Evolutionary conservation across 2,113 vertebrate species (phyloP), one percentile per base, ranked within the genome.

Genomic region (Chamaetylas fuelleborni): DNA sequence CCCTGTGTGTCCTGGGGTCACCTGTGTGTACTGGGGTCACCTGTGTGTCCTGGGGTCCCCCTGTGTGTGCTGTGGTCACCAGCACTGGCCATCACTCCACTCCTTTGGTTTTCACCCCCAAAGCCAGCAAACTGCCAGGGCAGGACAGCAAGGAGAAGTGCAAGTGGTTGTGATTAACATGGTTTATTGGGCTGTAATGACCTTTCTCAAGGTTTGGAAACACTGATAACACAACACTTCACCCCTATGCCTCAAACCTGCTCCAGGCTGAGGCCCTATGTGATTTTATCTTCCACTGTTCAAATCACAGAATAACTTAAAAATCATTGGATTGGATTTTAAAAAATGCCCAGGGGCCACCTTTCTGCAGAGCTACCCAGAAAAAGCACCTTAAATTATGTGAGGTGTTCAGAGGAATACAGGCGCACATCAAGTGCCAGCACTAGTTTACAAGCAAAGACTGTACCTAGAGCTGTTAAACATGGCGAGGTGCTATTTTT

Each of bases 21-120:
- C 38, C 38, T 40, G 38, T 40, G 38, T 40, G 38, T n/a, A n/a
- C n/a, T 36, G 36, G 36, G 36, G 36, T 36, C 36, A 36, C 36
- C 36, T 36, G 36, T 36, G 36, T 36, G 36, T 36, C 36, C 36
- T 36, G 36, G 36, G 36, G 36, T 36, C 36, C 36, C 36, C 36
- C 36, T 9, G 36, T 36, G 36, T 36, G 36, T 40, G 8, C 40
- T 40, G 40, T 12, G 43, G 19, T 45, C 43, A 12, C 26, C 67
- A 24, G 26, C 36, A 8, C 28, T 4, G 54, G 38, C 56, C 65
- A 19, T 4, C 2, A 2, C 72, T 10, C 19, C 0, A 9, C 13
- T 18, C 23, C 22, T 0, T 0, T 1, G 13, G 47, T 3, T 24
- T 33, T 28, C 34, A 20, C 4, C 36, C 47, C 22, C 17, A 22